These are phyloP conservation scores for Disparrhopalites patrizii DNA, from an alignment of 2,888 invertebrate genomes.

Conservation along the genomic window DNA sequence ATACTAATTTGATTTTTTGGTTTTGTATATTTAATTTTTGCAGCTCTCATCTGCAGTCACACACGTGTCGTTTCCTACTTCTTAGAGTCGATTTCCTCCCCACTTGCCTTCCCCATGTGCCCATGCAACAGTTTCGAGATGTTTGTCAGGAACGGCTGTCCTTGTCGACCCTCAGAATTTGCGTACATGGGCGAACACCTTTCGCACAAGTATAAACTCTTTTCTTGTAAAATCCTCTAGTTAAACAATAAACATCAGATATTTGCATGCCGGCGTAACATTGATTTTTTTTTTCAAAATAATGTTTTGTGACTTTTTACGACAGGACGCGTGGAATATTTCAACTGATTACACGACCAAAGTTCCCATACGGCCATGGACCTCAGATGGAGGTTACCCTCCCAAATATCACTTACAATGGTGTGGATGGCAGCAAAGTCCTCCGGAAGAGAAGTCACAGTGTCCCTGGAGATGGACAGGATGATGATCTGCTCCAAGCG, in stretches of 20 bases:
- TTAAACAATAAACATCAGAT: too few species aligned
- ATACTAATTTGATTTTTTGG: background rate
- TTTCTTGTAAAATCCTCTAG: too few species aligned
- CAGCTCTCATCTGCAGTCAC: slow-evolving; percentile 40
- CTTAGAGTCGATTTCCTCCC: slow-evolving; percentile 40
- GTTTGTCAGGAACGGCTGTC: slow-evolving; percentile 38
- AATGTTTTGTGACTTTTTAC: too few species aligned
- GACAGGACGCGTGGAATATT: slow-evolving; percentile 27
- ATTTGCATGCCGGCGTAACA: slow-evolving; percentile 2
- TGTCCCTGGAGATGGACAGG: background rate
- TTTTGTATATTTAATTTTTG: background rate
- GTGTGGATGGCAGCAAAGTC: background rate
- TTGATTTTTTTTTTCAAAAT: slow-evolving; percentile 4
- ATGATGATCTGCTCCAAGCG: background rate
- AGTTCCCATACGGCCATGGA: slow-evolving; percentile 30
- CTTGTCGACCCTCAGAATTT: slow-evolving; percentile 31
- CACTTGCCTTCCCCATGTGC: slow-evolving; percentile 44
- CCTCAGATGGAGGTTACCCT: slow-evolving; percentile 25
- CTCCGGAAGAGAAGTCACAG: background rate
- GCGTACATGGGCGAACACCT: slow-evolving; percentile 44
- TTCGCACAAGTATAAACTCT: slow-evolving; percentile 28
- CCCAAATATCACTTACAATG: background rate
- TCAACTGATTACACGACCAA: slow-evolving; percentile 26
- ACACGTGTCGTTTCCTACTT: slow-evolving; percentile 41
- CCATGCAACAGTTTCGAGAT: slow-evolving; percentile 37